Evolutionary conservation across 1,140 invertebrate genomes (phyloP), one percentile per base, ranked within the genome.

Genomic region (Acromyrmex heyeri): DNA sequence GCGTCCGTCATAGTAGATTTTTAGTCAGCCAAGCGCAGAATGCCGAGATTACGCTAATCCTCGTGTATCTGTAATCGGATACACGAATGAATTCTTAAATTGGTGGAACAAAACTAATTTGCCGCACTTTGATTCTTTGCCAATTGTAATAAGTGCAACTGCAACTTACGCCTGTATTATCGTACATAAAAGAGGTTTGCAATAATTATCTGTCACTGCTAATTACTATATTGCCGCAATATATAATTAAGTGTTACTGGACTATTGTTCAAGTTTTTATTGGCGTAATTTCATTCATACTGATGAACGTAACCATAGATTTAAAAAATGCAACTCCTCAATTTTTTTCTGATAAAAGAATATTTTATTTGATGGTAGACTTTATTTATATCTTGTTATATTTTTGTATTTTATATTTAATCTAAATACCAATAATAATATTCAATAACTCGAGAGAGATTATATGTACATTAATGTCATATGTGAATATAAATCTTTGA

Each of bases 101-200:
- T 65, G 21, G 14, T 18, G 48, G 21, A 18, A 79, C 48, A 67
- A 30, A 7, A 18, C 5, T 7, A 24, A 12, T 18, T 50, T 38
- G 30, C 48, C 30, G 16, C 62, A 69, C 48, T 48, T 69, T 48
- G 30, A 38, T 69, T 34, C 48, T 44, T 55, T 27, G 38, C 21
- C 27, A 55, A 44, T 78, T 65, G 14, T 21, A 57, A n/a, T 76
- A 34, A 4, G 3, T 34, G n/a, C 53, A 34, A 30, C 14, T 77
- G 18, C 38, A 44, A 34, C 38, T 38, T 53, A 16, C 48, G 18
- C 21, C 44, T 3, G n/a, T 79, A 67, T 38, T 55, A n/a, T 38
- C 77, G 2, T 18, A 10, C 14, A 16, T 24, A 30, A 79, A 67
- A 67, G 77, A 79, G 48, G 48, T 55, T 79, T 53, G 62, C 30